Conservation (phyloP, 1,140 invertebrate species). For the Micrasema longulum region DNA sequence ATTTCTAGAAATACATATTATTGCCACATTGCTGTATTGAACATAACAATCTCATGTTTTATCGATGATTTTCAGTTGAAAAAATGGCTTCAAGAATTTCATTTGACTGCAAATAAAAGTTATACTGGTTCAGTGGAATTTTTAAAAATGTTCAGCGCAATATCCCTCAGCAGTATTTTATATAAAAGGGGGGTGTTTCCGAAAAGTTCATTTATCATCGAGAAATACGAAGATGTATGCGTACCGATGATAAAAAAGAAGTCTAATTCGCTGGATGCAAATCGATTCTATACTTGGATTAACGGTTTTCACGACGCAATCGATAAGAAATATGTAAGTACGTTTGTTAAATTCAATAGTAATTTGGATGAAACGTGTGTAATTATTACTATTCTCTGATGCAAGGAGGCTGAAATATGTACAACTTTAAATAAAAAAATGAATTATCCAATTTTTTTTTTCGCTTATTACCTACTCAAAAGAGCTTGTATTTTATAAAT, state of each 20-base stretch:
- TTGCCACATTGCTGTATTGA: too few relatives aligned
- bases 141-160: neutral
- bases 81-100: neutral
- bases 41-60: too few relatives aligned
- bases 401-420: too few relatives aligned
- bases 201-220: neutral
- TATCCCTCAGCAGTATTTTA: neutral
- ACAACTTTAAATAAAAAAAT: too few relatives aligned
- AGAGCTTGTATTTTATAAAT: too few relatives aligned
- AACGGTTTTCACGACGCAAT: neutral
- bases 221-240: neutral
- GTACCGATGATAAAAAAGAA: neutral
- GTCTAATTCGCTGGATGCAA: neutral
- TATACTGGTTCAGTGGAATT: neutral
- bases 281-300: neutral
- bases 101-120: conserved; percentile 2
- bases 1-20: too few relatives aligned
- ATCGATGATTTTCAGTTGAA: conserved; percentile 3
- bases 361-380: too few relatives aligned
- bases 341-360: too few relatives aligned
- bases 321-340: conserved; percentile 14
- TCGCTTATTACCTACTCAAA: too few relatives aligned
- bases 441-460: too few relatives aligned
- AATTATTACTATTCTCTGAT: too few relatives aligned
- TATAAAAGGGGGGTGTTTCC: neutral